Conservation (phyloP, 2,888 invertebrate species). For the Lithophane leautieri region DNA sequence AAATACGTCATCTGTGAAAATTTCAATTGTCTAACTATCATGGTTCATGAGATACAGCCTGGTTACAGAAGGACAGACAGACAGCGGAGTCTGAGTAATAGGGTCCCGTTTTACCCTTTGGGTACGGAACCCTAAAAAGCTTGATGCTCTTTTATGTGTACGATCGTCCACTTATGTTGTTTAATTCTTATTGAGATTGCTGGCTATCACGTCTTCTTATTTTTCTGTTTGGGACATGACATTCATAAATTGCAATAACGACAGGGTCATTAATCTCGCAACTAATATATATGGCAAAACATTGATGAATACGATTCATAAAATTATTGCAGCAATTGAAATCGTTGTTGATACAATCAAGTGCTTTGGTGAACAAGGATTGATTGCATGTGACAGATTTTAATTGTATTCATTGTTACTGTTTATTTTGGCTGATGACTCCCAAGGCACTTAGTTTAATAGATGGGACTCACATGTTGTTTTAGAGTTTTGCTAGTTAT, state of each 20-base stretch:
- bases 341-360: conserved; percentile 26
- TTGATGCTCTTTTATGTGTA: not conserved
- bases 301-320: conserved; percentile 15
- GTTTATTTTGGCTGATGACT: conserved; percentile 48
- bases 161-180: not conserved
- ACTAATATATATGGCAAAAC: conserved; percentile 18
- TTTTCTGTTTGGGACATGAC: conserved; percentile 28
- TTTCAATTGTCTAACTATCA: no score
- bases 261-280: conserved; percentile 1
- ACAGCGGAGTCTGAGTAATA: no score
- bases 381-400: conserved; percentile 46
- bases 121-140: no score
- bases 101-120: no score
- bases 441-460: not conserved
- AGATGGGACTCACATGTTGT: not conserved
- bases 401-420: conserved; percentile 30
- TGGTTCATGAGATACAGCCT: no score
- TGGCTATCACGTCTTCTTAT: not conserved
- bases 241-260: conserved; percentile 8
- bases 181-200: not conserved
- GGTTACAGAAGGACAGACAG: no score
- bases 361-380: conserved; percentile 22
- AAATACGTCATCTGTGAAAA: no score
- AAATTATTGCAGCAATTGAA: conserved; percentile 41
- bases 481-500: not conserved